These are phyloP conservation scores for Orchesella flavescens DNA, from an alignment of 2,888 invertebrate genomes.

Conservation along the genomic window DNA sequence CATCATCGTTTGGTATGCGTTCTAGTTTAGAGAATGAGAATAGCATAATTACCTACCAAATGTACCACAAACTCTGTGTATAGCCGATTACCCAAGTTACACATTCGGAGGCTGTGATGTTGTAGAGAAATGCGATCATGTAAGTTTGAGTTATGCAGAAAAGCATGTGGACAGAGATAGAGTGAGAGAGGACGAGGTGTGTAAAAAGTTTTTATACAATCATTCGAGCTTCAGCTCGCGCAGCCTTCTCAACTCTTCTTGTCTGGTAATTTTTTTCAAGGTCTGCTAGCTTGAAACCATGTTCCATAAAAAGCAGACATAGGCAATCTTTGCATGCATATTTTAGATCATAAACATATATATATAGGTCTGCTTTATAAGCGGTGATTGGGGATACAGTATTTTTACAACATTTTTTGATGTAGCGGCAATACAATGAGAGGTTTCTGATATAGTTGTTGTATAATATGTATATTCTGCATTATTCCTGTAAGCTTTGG, in stretches of 20 bases:
- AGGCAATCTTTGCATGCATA: not conserved
- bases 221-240: not conserved
- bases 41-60: not conserved
- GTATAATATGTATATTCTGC: too few species aligned
- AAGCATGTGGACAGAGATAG: not conserved
- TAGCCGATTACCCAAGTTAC: not conserved
- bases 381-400: not conserved
- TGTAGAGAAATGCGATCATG: not conserved
- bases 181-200: not conserved
- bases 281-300: slow-evolving; percentile 2
- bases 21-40: too few species aligned
- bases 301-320: not conserved
- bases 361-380: not conserved
- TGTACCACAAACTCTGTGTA: not conserved
- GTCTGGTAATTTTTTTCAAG: not conserved
- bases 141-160: not conserved
- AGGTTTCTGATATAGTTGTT: too few species aligned
- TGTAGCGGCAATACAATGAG: not conserved
- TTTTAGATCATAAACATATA: not conserved
- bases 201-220: not conserved
- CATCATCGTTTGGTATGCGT: too few species aligned
- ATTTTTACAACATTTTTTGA: not conserved
- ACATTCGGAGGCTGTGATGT: not conserved
- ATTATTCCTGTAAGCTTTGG: too few species aligned
- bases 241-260: not conserved